A percentile compares a stretch with the other conserved stretches of the same genome.
Evolutionary conservation across 1,140 invertebrate genomes (phyloP).

Genomic region (Diorhabda sublineata): DNA sequence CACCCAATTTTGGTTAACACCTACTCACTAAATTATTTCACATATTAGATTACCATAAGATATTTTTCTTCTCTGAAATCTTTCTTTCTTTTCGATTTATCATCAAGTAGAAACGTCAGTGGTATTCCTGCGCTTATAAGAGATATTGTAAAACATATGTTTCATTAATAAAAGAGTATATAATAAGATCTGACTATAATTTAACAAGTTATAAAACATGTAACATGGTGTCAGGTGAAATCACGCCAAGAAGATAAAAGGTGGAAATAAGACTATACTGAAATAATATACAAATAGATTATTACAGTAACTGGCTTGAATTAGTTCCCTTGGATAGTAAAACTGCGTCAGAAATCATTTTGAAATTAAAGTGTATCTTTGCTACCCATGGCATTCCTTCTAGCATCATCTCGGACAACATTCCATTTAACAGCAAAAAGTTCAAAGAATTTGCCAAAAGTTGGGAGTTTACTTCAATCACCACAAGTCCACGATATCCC

Average conservation of each 20-base stretch:
- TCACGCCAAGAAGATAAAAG: no score
- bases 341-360: slow-evolving; percentile 15
- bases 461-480: slow-evolving; percentile 42
- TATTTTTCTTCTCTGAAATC: slow-evolving; percentile 36
- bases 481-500: no score
- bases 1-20: no score
- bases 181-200: no score
- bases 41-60: slow-evolving; percentile 41
- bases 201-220: no score
- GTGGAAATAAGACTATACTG: no score
- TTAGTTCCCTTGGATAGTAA: slow-evolving; percentile 32
- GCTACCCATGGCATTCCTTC: slow-evolving; percentile 34
- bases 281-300: no score
- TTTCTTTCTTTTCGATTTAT: slow-evolving; percentile 18
- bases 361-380: slow-evolving; percentile 25
- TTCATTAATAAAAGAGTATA: no score
- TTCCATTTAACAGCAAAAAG: slow-evolving; percentile 32
- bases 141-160: no score
- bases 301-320: slow-evolving; percentile 39
- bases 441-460: slow-evolving; percentile 34
- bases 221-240: no score
- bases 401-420: slow-evolving; percentile 39
- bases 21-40: slow-evolving; percentile 18
- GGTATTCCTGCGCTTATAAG: no score
- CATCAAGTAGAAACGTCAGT: no score